Evolutionary conservation across 23 tunicate species (phyloP).

Genomic region (Ascidia mentula): DNA sequence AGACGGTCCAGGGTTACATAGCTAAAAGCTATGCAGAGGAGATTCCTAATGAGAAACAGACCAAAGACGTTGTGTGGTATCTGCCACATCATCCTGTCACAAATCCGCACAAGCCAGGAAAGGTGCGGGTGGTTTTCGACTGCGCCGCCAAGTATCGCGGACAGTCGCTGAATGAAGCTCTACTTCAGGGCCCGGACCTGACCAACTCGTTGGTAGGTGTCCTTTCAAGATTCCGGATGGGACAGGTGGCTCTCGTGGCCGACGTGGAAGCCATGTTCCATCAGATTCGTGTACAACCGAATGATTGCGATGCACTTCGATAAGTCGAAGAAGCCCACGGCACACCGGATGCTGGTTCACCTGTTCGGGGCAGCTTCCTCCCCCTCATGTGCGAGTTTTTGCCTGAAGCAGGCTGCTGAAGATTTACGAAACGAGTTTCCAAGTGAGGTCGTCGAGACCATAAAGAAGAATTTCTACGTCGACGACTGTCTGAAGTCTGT

Average conservation of each 20-base stretch:
- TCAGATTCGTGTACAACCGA: slow-evolving; percentile 6
- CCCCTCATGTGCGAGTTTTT: slow-evolving; percentile 23
- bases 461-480: slow-evolving; percentile 34
- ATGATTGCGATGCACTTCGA: slow-evolving; percentile 26
- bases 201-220: slow-evolving; percentile 14
- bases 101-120: slow-evolving; percentile 2
- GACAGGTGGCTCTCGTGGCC: slow-evolving; percentile 1
- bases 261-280: slow-evolving; percentile 17
- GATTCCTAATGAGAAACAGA: neutral
- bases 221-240: slow-evolving; percentile 8
- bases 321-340: slow-evolving; percentile 10
- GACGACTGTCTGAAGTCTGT: slow-evolving; percentile 20
- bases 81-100: slow-evolving; percentile 3
- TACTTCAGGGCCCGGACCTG: no score
- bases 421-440: slow-evolving; percentile 9
- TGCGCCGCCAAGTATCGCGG: no score
- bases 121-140: no score
- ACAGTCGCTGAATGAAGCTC: no score
- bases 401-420: slow-evolving; percentile 11
- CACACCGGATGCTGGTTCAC: slow-evolving; percentile 22
- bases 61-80: neutral
- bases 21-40: no score
- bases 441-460: neutral
- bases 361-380: slow-evolving; percentile 32
- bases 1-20: no score